phyloP scores from a whole-genome alignment of 37 sponge, comb jelly and placozoan genomes.

The Hexactinellida sp. region DNA sequence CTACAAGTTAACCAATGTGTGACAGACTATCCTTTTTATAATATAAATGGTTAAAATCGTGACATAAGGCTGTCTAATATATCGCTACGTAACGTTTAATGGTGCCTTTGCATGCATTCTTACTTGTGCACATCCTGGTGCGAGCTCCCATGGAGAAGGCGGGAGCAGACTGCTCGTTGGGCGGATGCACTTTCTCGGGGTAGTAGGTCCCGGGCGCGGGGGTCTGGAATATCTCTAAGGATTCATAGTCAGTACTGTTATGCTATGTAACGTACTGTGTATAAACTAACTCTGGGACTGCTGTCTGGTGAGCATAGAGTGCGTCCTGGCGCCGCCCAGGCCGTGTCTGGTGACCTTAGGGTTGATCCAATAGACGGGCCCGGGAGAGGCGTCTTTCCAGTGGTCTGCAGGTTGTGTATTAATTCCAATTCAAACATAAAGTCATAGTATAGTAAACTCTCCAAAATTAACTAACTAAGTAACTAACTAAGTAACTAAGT shows the following conservation, averaged over 20 bases:
- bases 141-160: slow-evolving; percentile 81
- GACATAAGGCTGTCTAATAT: no score
- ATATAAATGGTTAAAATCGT: no score
- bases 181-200: slow-evolving; percentile 83
- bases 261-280: not conserved
- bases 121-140: slow-evolving; percentile 66
- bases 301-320: slow-evolving; percentile 90
- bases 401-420: slow-evolving; percentile 46
- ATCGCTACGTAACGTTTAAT: no score
- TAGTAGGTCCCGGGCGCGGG: slow-evolving; percentile 90
- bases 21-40: no score
- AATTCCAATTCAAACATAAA: not conserved
- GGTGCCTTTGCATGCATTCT: no score
- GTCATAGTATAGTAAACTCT: not conserved
- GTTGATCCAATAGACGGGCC: slow-evolving; percentile 82
- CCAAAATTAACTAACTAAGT: not conserved
- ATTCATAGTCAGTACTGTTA: not conserved
- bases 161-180: slow-evolving; percentile 86
- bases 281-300: slow-evolving; percentile 60
- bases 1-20: no score
- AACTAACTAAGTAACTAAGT: not conserved
- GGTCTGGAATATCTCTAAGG: slow-evolving; percentile 55
- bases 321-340: slow-evolving; percentile 68
- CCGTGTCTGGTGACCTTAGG: slow-evolving; percentile 60
- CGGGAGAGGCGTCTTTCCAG: slow-evolving; percentile 77